Evolutionary conservation across 2,113 vertebrate genomes (phyloP).

Genomic region (Amphilophus citrinellus): DNA sequence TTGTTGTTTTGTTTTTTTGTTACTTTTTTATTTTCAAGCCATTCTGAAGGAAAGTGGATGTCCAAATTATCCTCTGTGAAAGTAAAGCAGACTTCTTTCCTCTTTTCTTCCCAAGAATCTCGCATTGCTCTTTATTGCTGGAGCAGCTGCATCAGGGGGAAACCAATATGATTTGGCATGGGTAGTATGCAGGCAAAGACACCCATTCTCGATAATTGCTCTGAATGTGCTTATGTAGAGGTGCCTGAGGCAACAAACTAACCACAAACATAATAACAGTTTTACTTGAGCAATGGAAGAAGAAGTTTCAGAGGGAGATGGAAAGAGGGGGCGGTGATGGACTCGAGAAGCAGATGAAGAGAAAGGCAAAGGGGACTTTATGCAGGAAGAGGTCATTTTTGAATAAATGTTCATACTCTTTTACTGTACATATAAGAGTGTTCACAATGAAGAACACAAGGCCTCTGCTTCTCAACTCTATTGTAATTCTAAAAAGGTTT

Average conservation of each 20-base stretch:
- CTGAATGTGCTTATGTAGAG: conserved; percentile 74
- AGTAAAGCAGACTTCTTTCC: conserved; percentile 30
- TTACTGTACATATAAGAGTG: conserved; percentile 10
- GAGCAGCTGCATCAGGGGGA: conserved; percentile 58
- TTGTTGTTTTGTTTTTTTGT: background rate
- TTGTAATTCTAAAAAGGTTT: conserved; percentile 34
- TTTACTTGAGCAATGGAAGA: conserved; percentile 55
- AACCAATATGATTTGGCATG: conserved; percentile 71
- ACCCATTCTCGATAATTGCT: conserved; percentile 78
- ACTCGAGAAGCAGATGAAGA: background rate
- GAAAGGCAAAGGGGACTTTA: conserved; percentile 32
- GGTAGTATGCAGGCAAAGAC: conserved; percentile 62
- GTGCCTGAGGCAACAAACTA: conserved; percentile 67
- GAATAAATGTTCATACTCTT: conserved; percentile 44
- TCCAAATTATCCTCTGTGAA: conserved; percentile 39
- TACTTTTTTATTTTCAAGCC: conserved; percentile 14
- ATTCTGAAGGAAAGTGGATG: conserved; percentile 30
- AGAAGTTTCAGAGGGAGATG: conserved; percentile 29
- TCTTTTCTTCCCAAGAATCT: conserved; percentile 64
- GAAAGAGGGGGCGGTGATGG: conserved; percentile 20
- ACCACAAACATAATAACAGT: conserved; percentile 74
- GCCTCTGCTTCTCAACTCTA: conserved; percentile 35
- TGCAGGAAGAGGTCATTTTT: conserved; percentile 36
- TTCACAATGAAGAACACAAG: conserved; percentile 32
- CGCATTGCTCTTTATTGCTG: conserved; percentile 68